Conservation (phyloP, 2,888 invertebrate genomes). For the Lutraria lutraria region DNA sequence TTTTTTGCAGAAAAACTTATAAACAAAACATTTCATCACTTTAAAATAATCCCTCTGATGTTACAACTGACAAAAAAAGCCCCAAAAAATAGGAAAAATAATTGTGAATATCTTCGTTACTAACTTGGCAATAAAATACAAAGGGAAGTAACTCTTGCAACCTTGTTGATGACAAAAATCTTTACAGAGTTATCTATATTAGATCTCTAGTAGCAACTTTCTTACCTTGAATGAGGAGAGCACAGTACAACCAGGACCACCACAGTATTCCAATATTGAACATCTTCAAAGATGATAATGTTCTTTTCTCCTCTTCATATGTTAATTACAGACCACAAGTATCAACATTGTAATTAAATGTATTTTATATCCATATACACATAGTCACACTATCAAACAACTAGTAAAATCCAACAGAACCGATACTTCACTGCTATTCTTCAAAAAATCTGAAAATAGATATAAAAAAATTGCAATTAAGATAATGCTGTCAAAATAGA, state of each 20-base stretch:
- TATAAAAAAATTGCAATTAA: background rate
- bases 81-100: background rate
- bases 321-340: background rate
- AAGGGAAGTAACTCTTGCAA: conserved; percentile 33
- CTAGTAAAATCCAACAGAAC: background rate
- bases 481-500: background rate
- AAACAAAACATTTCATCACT: background rate
- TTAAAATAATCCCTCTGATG: background rate
- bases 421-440: background rate
- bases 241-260: conserved; percentile 12
- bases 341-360: background rate
- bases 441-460: conserved; percentile 19
- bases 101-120: background rate
- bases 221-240: conserved; percentile 14
- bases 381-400: background rate
- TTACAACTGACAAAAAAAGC: background rate
- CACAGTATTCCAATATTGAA: conserved; percentile 21
- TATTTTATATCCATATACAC: conserved; percentile 8
- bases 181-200: background rate
- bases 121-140: background rate
- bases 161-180: background rate
- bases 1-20: background rate
- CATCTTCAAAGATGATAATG: conserved; percentile 29
- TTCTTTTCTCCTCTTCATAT: conserved; percentile 3
- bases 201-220: background rate